Evolutionary conservation across 2,113 vertebrate species (phyloP).

Genomic region (Poeciliopsis occidentalis): DNA sequence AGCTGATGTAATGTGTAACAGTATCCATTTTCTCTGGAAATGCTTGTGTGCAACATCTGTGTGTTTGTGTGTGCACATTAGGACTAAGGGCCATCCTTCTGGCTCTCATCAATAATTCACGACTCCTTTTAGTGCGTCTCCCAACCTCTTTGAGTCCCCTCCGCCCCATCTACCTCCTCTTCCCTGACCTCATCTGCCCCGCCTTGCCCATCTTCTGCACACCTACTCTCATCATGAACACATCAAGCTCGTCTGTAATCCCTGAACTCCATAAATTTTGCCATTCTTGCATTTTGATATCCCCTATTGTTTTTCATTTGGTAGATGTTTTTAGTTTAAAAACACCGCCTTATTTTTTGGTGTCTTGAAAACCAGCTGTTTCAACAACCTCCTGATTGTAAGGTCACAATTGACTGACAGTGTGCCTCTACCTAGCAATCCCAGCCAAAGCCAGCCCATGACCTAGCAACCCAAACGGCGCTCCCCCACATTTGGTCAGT

Average conservation of each 20-base stretch:
- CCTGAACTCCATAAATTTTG: neutral
- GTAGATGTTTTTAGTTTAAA: neutral
- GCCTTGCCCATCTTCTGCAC: constrained; percentile 15
- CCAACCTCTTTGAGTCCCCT: constrained; percentile 44
- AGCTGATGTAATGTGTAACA: constrained; percentile 82
- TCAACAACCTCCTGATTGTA: no score
- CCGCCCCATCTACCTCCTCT: constrained; percentile 48
- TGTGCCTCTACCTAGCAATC: no score
- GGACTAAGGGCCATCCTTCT: constrained; percentile 71
- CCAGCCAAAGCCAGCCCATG: no score
- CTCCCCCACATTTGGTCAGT: no score
- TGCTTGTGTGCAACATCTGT: constrained; percentile 52
- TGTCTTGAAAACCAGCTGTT: no score
- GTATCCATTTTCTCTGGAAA: constrained; percentile 69
- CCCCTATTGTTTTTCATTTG: neutral
- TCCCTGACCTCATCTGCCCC: constrained; percentile 31
- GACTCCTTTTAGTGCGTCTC: constrained; percentile 67
- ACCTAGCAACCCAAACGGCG: no score
- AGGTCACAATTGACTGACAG: no score
- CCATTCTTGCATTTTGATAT: neutral
- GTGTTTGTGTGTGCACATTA: constrained; percentile 57
- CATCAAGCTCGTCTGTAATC: constrained; percentile 10
- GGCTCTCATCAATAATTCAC: constrained; percentile 82
- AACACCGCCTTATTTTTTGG: no score
- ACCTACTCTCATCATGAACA: constrained; percentile 1